phyloP scores from a whole-genome alignment of 92 coral and sea anemone species.

The Plumapathes pennacea region DNA sequence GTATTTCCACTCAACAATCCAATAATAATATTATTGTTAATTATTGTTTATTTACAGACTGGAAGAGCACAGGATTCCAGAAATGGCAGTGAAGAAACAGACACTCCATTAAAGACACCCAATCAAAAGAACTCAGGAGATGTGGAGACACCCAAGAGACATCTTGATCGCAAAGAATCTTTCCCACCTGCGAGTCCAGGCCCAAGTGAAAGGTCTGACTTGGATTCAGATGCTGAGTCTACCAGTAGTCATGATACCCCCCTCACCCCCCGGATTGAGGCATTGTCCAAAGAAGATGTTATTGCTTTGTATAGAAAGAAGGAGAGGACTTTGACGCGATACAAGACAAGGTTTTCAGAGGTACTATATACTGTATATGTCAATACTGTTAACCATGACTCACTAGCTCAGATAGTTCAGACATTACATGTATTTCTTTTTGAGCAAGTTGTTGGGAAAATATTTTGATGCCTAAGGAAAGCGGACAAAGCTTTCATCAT shows the following conservation, averaged over 20 bases:
- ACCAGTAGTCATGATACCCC: conserved; percentile 42
- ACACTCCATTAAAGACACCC: conserved; percentile 63
- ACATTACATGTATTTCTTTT: no score
- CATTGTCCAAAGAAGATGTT: conserved; percentile 80
- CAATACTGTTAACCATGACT: no score
- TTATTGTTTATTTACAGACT: conserved; percentile 25
- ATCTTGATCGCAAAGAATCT: conserved; percentile 20
- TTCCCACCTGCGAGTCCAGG: conserved; percentile 71
- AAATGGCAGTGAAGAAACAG: conserved; percentile 66
- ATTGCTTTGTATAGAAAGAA: conserved; percentile 76
- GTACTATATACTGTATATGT: no score
- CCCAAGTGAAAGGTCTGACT: conserved; percentile 73
- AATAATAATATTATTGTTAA: neutral
- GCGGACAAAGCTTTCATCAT: no score
- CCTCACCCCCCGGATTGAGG: conserved; percentile 57
- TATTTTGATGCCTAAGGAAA: no score
- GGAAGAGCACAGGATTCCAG: conserved; percentile 58
- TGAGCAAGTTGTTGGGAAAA: no score
- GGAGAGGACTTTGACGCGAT: conserved; percentile 80
- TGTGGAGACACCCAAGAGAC: conserved; percentile 56
- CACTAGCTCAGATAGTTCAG: no score
- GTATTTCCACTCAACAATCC: no score
- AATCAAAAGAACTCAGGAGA: conserved; percentile 60
- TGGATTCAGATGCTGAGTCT: conserved; percentile 85
- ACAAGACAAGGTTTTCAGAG: conserved; percentile 94